Evolutionary conservation across 53 echinoderm and acorn worm species (phyloP).

Genomic region (Stichopus horrens): DNA sequence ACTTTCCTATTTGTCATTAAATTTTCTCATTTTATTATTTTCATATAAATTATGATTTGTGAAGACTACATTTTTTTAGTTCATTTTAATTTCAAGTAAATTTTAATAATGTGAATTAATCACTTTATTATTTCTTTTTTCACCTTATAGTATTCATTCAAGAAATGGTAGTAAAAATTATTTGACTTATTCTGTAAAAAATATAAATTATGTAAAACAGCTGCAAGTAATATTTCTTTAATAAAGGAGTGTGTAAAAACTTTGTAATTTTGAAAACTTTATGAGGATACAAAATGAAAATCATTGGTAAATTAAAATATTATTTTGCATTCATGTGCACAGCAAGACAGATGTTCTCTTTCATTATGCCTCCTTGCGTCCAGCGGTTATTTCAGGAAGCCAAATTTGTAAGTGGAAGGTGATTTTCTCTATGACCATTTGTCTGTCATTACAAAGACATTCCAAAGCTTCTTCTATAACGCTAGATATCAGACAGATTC

Average conservation of each 20-base stretch:
- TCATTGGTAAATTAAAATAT: slow-evolving; percentile 25
- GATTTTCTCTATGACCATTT: too few species aligned
- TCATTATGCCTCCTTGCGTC: too few species aligned
- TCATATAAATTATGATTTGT: too few species aligned
- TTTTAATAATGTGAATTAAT: background rate
- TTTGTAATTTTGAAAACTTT: slow-evolving; percentile 12
- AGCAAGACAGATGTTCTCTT: background rate
- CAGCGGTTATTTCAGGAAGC: too few species aligned
- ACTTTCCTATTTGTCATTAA: too few species aligned
- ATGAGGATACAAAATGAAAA: slow-evolving; percentile 3
- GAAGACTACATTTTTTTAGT: too few species aligned
- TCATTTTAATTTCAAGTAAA: too few species aligned
- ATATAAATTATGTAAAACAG: background rate
- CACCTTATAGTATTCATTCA: slow-evolving; percentile 2
- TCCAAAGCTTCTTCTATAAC: too few species aligned
- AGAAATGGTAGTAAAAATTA: background rate
- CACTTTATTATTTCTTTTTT: background rate
- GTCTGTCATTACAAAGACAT: too few species aligned
- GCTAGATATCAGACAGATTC: too few species aligned
- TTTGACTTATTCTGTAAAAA: background rate
- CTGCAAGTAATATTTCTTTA: background rate
- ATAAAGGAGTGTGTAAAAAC: slow-evolving; percentile 15
- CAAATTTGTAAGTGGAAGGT: too few species aligned
- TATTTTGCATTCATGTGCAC: slow-evolving; percentile 31
- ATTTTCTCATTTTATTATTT: too few species aligned